These are phyloP conservation scores for Menidia menidia DNA, from an alignment of 2,797 vertebrate genomes.

Conservation along the genomic window DNA sequence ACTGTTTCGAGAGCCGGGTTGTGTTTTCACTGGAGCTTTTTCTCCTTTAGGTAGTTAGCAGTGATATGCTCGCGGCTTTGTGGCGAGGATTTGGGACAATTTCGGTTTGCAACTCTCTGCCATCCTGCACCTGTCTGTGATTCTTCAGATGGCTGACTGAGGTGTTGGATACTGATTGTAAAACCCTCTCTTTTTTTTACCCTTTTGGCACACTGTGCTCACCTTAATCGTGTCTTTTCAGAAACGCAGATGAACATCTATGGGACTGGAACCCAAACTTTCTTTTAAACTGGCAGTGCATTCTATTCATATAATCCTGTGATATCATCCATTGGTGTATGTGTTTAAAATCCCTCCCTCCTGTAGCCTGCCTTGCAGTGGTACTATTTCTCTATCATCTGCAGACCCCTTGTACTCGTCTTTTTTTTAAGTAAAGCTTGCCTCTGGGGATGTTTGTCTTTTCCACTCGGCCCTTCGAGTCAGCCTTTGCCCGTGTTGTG, in stretches of 20 bases:
- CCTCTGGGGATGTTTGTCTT: constrained; percentile 55
- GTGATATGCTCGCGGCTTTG: constrained; percentile 43
- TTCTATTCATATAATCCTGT: constrained; percentile 77
- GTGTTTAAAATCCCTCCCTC: constrained; percentile 58
- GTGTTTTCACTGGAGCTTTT: constrained; percentile 52
- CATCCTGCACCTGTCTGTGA: constrained; percentile 21
- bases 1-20: constrained; percentile 53
- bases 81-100: constrained; percentile 48
- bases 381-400: constrained; percentile 76
- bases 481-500: constrained; percentile 16
- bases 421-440: constrained; percentile 73
- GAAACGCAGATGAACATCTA: constrained; percentile 46
- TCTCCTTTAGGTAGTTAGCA: constrained; percentile 32
- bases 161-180: constrained; percentile 30
- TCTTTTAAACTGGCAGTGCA: constrained; percentile 44
- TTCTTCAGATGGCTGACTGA: constrained; percentile 20
- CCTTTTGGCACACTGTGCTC: constrained; percentile 37
- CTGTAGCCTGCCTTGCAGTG: constrained; percentile 64
- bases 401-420: constrained; percentile 49
- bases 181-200: constrained; percentile 1
- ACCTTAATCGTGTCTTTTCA: constrained; percentile 64
- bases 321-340: constrained; percentile 73
- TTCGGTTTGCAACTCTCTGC: constrained; percentile 50
- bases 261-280: constrained; percentile 40
- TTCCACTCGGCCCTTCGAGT: constrained; percentile 25